Evolutionary conservation across 1,140 invertebrate species (phyloP), one percentile per base, ranked within the genome.

Genomic region (Reticulitermes speratus): DNA sequence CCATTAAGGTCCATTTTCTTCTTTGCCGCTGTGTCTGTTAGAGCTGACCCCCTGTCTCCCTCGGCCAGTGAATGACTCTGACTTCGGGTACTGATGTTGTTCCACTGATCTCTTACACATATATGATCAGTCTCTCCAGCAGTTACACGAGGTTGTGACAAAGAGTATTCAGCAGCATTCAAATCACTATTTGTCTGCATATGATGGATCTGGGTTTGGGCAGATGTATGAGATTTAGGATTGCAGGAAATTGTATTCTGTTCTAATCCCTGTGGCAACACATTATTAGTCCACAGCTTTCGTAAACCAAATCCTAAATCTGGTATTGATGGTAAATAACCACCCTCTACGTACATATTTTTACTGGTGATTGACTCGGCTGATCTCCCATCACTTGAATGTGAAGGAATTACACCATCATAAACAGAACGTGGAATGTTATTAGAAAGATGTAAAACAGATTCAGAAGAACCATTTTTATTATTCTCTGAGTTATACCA

Each of bases 291-390:
- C 83, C 83, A 84, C 32, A 85, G 32, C 21, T 55, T 52, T 55
- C 25, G 23, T 25, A 85, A 11, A 25, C 84, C 84, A 85, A 85
- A 85, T 25, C 84, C 84, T 55, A 85, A 52, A 65, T 85, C 84
- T 45, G 84, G 84, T n/a, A 85, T n/a, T 38, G 84, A 85, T n/a
- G 84, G 44, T n/a, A 69, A 52, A 85, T 44, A 44, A 44, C 38
- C 48, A 6, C 84, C 84, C 65, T 85, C 52, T 23, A 85, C 21
- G 19, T 52, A 25, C 23, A 14, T 85, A 69, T 69, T 21, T 55
- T 55, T 65, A 25, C 6, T 8, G 11, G 23, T 52, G 59, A n/a
- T 65, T 30, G 65, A 75, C 7, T 1, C 25, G 2, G 65, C 8
- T 30, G 14, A 30, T 75, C 9, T 30, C 25, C 11, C n/a, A 75